Evolutionary conservation across 2,113 vertebrate species (phyloP), one percentile per base, ranked within the genome.

Genomic region (Silurus glanis): DNA sequence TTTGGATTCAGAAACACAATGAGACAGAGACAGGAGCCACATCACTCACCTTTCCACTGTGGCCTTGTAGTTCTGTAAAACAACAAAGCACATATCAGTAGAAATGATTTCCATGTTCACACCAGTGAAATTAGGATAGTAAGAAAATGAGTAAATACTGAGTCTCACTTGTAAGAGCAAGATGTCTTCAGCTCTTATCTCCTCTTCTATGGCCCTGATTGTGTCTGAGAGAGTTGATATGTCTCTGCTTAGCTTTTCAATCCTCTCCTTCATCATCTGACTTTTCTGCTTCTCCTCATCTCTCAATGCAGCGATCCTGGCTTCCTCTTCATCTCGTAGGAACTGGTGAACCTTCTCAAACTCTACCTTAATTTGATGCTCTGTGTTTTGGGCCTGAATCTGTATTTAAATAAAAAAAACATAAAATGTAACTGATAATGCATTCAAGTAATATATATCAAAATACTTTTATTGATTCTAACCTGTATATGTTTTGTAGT

Each of bases 341-440:
- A 84, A 85, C 71, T 88, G 55, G 81, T 61, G 84, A 74, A 86
- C 74, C 17, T 85, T 75, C 14, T 56, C 25, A 88, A 88, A 87
- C 47, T 82, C 3, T 47, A 53, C 62, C 61, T 53, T 82, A 82
- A 86, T 85, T 74, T 45, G 74, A 2, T 1, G 9, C 61, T 88
- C 84, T 56, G 74, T 88, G 37, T 53, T 13, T 66, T 80, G 62
- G 23, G 45, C n/a, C 80, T 88, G 80, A 53, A 78, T 16, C 87
- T 88, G 55, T 1, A 80, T 58, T n/a, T 19, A 55, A 79, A n/a
- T 37, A 6, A 7, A 5, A 79, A 83, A 6, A 4, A 28, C 21
- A 69, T 19, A 25, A 53, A 47, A 17, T 78, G 0, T 78, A 28
- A 14, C 6, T 28, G 28, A 56, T 17, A 28, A 56, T 75, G 47